Conservation (phyloP, 2,888 invertebrate species). For the Melikaiella ostensackeni region DNA sequence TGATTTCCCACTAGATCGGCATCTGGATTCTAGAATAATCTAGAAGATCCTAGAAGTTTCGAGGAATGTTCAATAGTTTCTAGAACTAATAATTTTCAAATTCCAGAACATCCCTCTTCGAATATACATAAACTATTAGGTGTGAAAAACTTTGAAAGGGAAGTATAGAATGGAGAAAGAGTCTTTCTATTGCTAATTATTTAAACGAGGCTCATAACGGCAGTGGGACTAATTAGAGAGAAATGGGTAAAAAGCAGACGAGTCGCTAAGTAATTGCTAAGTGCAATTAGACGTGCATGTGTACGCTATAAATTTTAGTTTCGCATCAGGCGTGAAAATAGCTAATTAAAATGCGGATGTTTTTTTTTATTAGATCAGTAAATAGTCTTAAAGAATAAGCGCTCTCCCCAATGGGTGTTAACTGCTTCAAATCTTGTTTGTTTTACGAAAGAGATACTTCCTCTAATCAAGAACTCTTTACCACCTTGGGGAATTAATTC, state of each 20-base stretch:
- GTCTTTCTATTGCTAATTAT: slow-evolving; percentile 54
- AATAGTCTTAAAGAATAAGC: neutral
- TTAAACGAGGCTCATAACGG: slow-evolving; percentile 56
- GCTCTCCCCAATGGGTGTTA: too few relatives aligned
- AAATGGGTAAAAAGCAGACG: slow-evolving; percentile 33
- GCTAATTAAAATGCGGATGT: slow-evolving; percentile 9
- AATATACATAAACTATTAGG: neutral
- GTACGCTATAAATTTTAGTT: slow-evolving; percentile 23
- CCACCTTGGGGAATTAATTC: neutral
- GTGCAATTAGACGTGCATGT: slow-evolving; percentile 24
- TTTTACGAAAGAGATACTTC: neutral
- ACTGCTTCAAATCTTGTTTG: neutral
- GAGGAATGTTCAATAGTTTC: too few relatives aligned
- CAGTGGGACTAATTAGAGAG: slow-evolving; percentile 55
- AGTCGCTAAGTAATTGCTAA: slow-evolving; percentile 34
- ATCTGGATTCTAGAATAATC: too few relatives aligned
- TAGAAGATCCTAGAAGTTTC: too few relatives aligned
- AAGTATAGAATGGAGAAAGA: neutral
- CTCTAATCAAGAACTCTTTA: neutral
- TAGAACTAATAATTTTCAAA: too few relatives aligned
- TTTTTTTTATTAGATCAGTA: neutral
- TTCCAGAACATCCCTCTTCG: too few relatives aligned
- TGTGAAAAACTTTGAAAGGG: neutral
- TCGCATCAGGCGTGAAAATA: slow-evolving; percentile 25
- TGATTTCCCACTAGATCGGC: neutral